These are phyloP conservation scores for Sula dactylatra DNA, from an alignment of 2,113 vertebrate species.

Conservation along the genomic window DNA sequence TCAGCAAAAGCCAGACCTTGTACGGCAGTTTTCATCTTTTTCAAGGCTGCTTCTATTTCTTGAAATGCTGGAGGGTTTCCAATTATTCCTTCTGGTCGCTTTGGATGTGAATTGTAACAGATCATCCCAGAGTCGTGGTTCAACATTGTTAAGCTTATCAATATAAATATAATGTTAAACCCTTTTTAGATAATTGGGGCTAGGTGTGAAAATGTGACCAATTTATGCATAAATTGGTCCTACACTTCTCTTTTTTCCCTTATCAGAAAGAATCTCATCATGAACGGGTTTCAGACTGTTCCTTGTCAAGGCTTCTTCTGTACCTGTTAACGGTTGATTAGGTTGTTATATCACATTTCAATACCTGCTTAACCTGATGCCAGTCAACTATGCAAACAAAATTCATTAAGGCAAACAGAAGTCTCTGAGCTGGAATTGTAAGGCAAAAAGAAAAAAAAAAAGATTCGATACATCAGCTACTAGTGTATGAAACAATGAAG, in stretches of 20 bases:
- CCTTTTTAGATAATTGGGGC: constrained; percentile 79
- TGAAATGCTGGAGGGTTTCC: constrained; percentile 79
- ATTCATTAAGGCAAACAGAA: constrained; percentile 58
- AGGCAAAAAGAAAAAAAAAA: background rate
- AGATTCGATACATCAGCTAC: background rate
- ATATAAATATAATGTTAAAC: constrained; percentile 81
- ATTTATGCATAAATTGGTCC: constrained; percentile 75
- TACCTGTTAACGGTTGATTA: constrained; percentile 67
- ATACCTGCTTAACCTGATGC: constrained; percentile 50
- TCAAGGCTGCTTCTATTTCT: constrained; percentile 79
- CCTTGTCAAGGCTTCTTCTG: constrained; percentile 57
- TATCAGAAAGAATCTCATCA: constrained; percentile 63
- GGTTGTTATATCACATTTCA: constrained; percentile 52
- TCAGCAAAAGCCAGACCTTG: constrained; percentile 77
- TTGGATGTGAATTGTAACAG: constrained; percentile 79
- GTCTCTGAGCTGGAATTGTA: background rate
- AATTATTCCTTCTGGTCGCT: constrained; percentile 82
- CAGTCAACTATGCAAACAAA: constrained; percentile 60
- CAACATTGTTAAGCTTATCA: constrained; percentile 81
- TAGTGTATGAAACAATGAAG: background rate
- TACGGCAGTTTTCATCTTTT: constrained; percentile 74
- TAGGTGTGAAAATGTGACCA: constrained; percentile 79
- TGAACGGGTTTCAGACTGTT: constrained; percentile 48
- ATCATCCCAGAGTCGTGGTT: constrained; percentile 76
- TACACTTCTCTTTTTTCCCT: constrained; percentile 54